phyloP scores from a whole-genome alignment of 2,797 vertebrate species.

The Paratrypauchen microcephalus region DNA sequence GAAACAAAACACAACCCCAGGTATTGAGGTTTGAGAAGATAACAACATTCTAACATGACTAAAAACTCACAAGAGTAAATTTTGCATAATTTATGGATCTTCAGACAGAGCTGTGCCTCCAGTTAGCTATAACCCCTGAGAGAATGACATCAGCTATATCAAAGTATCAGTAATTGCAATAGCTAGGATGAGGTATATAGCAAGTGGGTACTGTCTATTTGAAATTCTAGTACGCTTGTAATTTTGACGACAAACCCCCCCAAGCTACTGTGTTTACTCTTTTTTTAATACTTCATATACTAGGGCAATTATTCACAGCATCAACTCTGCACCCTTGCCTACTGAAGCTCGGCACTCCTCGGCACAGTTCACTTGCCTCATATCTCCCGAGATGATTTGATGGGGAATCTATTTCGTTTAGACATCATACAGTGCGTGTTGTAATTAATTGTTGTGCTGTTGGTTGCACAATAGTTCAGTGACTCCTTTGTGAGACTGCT shows the following conservation, averaged over 20 bases:
- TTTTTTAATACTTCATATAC: conserved; percentile 41
- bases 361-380: conserved; percentile 66
- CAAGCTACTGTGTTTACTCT: background rate
- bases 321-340: conserved; percentile 54
- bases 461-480: conserved; percentile 73
- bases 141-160: no score
- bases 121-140: no score
- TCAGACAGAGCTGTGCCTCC: no score
- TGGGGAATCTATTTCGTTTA: conserved; percentile 78
- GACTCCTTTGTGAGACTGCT: conserved; percentile 71
- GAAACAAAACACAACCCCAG: no score
- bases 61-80: no score
- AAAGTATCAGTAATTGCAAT: background rate
- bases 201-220: background rate
- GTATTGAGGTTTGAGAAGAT: no score
- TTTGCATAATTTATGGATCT: no score
- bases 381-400: conserved; percentile 76
- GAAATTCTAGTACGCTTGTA: background rate
- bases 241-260: conserved; percentile 14
- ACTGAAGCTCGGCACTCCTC: conserved; percentile 64
- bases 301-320: conserved; percentile 67
- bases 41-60: no score
- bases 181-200: background rate
- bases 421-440: conserved; percentile 74
- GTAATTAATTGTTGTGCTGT: conserved; percentile 80